Evolutionary conservation across 2,113 vertebrate genomes (phyloP), one percentile per base, ranked within the genome.

Genomic region (Saimiri boliviensis): DNA sequence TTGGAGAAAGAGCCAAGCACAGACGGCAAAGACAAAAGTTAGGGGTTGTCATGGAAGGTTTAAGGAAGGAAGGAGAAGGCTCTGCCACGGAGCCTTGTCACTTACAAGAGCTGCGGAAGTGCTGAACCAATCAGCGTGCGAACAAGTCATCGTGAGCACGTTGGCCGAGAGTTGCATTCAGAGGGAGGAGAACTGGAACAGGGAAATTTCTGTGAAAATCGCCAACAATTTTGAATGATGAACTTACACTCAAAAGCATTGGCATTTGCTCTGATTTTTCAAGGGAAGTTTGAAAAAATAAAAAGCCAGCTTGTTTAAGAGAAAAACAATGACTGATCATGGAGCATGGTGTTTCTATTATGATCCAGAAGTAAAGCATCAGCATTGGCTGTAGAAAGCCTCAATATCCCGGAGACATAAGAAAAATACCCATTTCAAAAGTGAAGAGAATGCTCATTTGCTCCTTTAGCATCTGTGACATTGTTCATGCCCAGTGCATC

Each of bases 151-250:
- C 21, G 10, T 12, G 82, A 90, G 77, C 5, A 0, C 0, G 2
- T 30, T 7, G 76, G 42, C 79, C 68, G 23, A 4, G 35, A 16
- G 86, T 45, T 47, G 21, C 35, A 4, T 37, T 83, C 93, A 45
- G 71, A 86, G 40, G 94, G 83, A 89, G 54, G 30, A 23, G n/a
- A 45, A 60, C 73, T 27, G 21, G 45, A 42, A 37, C 84, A 32
- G 84, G 60, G 66, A 82, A 45, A 86, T 25, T 8, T 92, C 60
- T 85, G 60, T 84, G 94, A 93, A 96, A 89, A 77, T 60, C 58
- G 92, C 92, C 95, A 82, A 91, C 56, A 77, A 81, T 42, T 96
- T 79, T 70, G 94, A 94, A 47, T 54, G 79, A 93, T 45, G 88
- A 96, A 92, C 49, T 87, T 86, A n/a, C 79, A 86, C 60, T 70